Conservation (phyloP, 2,888 invertebrate genomes). For the Heteromyza rotundicornis region DNA sequence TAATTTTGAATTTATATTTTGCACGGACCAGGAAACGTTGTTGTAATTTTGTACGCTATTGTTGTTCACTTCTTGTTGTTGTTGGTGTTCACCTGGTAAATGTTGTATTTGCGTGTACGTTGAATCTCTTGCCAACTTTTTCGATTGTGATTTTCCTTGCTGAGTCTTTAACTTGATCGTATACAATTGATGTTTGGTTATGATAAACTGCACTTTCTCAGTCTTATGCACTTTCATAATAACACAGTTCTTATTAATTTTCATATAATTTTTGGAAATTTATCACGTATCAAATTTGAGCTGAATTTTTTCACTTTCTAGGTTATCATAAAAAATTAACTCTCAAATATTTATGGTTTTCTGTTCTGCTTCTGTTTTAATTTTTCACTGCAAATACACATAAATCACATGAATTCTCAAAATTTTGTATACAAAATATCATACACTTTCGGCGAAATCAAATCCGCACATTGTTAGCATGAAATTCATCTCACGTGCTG, state of each 20-base stretch:
- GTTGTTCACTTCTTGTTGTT: conserved; percentile 22
- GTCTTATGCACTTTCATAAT: conserved; percentile 25
- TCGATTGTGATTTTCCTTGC: conserved; percentile 20
- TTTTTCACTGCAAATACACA: not conserved
- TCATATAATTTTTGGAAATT: not conserved
- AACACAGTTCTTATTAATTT: conserved; percentile 6
- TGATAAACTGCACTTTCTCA: conserved; percentile 25
- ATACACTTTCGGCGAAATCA: too few relatives aligned
- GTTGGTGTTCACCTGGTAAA: conserved; percentile 2
- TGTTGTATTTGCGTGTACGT: conserved; percentile 11
- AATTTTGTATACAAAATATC: too few relatives aligned
- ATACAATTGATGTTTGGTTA: conserved; percentile 6
- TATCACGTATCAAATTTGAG: conserved; percentile 7
- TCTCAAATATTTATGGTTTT: conserved; percentile 8
- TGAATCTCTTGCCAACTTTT: too few relatives aligned
- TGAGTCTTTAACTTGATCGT: conserved; percentile 5
- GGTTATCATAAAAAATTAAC: conserved; percentile 18
- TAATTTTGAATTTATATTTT: conserved; percentile 50
- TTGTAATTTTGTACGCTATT: conserved; percentile 31
- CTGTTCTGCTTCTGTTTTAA: not conserved
- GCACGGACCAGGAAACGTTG: conserved; percentile 31
- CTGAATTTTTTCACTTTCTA: conserved; percentile 17
- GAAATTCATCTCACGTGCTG: too few relatives aligned
- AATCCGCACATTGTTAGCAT: too few relatives aligned
- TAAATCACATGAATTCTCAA: too few relatives aligned